Conservation (phyloP, 2,888 invertebrate genomes). For the Augochlorella aurata region DNA sequence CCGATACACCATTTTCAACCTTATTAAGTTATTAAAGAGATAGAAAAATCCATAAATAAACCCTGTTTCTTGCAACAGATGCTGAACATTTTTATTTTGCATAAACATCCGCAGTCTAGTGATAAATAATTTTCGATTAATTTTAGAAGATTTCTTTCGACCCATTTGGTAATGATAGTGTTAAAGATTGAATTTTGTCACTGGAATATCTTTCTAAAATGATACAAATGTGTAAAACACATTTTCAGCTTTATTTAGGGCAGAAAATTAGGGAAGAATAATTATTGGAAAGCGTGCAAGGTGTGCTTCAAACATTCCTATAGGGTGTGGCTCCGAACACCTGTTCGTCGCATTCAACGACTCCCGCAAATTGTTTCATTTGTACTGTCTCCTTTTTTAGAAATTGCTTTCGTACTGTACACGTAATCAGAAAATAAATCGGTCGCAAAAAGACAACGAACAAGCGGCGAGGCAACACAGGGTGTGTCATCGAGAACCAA, state of each 20-base stretch:
- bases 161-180: too few relatives aligned
- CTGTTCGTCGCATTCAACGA: background rate
- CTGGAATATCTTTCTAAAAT: too few relatives aligned
- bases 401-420: background rate
- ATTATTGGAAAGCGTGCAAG: background rate
- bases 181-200: too few relatives aligned
- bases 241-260: background rate
- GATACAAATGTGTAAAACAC: background rate
- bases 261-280: background rate
- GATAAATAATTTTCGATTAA: too few relatives aligned
- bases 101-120: too few relatives aligned
- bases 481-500: background rate
- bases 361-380: background rate
- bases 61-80: too few relatives aligned
- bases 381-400: background rate
- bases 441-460: background rate
- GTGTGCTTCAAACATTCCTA: background rate
- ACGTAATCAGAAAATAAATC: background rate
- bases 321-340: background rate
- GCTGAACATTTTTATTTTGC: too few relatives aligned
- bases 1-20: too few relatives aligned
- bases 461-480: background rate
- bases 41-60: too few relatives aligned
- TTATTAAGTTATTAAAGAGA: too few relatives aligned
- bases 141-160: too few relatives aligned